A percentile compares a stretch with the other conserved stretches of the same genome.
Evolutionary conservation across 2,797 vertebrate species (phyloP).

Genomic region (Mustela erminea): DNA sequence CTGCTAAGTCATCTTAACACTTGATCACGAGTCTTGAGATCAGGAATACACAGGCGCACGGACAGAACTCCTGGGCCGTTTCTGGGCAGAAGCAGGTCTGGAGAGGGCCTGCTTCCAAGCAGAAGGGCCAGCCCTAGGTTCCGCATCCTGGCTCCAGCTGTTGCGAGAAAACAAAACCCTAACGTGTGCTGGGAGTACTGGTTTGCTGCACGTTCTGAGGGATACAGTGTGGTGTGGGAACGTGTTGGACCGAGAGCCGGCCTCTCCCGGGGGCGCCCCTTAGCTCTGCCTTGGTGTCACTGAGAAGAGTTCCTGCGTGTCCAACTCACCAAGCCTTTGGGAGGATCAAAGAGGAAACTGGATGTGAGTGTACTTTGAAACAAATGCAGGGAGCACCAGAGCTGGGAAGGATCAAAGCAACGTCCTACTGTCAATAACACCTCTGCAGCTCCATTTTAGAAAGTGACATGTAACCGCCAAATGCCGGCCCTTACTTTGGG

Average conservation of each 20-base stretch:
- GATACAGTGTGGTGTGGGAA: accelerated
- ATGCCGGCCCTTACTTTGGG: neutral
- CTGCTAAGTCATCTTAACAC: neutral
- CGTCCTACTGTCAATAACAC: neutral
- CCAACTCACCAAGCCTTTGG: neutral
- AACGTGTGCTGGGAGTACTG: slow-evolving; percentile 48
- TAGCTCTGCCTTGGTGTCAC: neutral
- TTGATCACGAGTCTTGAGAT: neutral
- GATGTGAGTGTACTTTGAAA: neutral
- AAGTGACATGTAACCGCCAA: neutral
- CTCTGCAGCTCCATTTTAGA: neutral
- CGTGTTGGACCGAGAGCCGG: accelerated
- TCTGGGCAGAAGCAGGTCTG: slow-evolving; percentile 70
- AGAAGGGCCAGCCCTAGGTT: slow-evolving; percentile 48
- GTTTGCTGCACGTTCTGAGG: neutral
- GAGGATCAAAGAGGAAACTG: neutral
- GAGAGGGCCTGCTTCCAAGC: slow-evolving; percentile 22
- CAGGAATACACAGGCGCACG: neutral
- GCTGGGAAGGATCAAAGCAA: neutral
- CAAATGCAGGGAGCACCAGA: neutral
- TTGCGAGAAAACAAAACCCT: slow-evolving; percentile 74
- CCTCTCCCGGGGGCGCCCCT: accelerated
- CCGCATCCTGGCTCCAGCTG: slow-evolving; percentile 71
- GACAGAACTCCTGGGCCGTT: slow-evolving; percentile 62
- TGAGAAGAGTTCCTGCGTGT: neutral